These are phyloP conservation scores for Chrysolina haemoptera DNA, from an alignment of 2,888 invertebrate genomes.

Conservation along the genomic window DNA sequence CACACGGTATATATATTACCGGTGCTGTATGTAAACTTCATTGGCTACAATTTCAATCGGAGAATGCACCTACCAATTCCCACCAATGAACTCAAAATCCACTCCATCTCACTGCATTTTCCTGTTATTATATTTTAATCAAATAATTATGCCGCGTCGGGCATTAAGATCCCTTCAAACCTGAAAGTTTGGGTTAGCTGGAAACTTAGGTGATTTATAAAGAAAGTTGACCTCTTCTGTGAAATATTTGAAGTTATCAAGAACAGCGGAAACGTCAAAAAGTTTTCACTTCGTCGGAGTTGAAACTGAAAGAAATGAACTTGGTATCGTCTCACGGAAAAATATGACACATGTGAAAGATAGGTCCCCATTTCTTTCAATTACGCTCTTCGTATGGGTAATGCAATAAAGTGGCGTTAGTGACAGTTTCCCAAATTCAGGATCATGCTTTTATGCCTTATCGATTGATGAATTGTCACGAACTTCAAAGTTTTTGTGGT, in stretches of 20 bases:
- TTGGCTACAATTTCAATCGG: slow-evolving; percentile 20
- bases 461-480: too few species aligned
- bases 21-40: slow-evolving; percentile 17
- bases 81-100: slow-evolving; percentile 1
- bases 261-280: slow-evolving; percentile 31
- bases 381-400: background rate
- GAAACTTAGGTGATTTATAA: slow-evolving; percentile 37
- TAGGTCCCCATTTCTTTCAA: slow-evolving; percentile 4
- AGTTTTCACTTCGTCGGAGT: slow-evolving; percentile 36
- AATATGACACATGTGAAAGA: slow-evolving; percentile 15
- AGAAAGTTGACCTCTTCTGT: slow-evolving; percentile 39
- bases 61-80: slow-evolving; percentile 11
- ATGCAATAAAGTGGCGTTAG: background rate
- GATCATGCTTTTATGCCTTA: background rate
- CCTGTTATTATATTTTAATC: slow-evolving; percentile 11
- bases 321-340: slow-evolving; percentile 7
- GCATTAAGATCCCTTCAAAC: slow-evolving; percentile 19
- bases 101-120: background rate
- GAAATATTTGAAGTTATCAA: slow-evolving; percentile 39
- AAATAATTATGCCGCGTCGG: slow-evolving; percentile 3
- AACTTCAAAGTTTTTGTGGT: slow-evolving; percentile 10
- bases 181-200: slow-evolving; percentile 19
- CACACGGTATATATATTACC: slow-evolving; percentile 22
- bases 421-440: background rate
- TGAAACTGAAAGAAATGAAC: slow-evolving; percentile 39